Percentiles rank a stretch among this genome's conserved stretches.
Evolutionary conservation across 2,888 invertebrate genomes (phyloP).

Genomic region (Agrypnus murinus): DNA sequence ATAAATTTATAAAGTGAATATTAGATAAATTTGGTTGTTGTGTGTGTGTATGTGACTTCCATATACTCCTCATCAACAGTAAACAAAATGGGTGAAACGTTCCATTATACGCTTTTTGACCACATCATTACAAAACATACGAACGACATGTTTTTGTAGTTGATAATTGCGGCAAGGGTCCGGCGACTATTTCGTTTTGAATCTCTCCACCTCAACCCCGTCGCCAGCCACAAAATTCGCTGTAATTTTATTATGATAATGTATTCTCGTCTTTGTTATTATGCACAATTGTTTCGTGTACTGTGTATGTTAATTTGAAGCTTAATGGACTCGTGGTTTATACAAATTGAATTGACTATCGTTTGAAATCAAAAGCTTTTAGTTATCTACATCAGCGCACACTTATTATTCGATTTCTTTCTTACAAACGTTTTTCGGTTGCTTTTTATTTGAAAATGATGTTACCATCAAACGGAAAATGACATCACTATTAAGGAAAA

Average conservation of each 20-base stretch:
- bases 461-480: neutral
- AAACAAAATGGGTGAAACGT: slow-evolving; percentile 20
- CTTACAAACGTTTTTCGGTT: neutral
- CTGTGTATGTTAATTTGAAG: slow-evolving; percentile 22
- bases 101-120: slow-evolving; percentile 37
- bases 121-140: slow-evolving; percentile 39
- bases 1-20: neutral
- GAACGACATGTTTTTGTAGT: slow-evolving; percentile 37
- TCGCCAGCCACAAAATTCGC: slow-evolving; percentile 39
- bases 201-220: slow-evolving; percentile 28
- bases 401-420: slow-evolving; percentile 1
- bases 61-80: neutral
- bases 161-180: slow-evolving; percentile 25
- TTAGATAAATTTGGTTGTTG: too few species aligned
- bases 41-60: neutral
- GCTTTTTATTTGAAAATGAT: slow-evolving; percentile 1
- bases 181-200: slow-evolving; percentile 34
- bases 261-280: slow-evolving; percentile 42
- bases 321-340: slow-evolving; percentile 34
- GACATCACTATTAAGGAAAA: slow-evolving; percentile 1
- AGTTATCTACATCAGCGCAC: slow-evolving; percentile 7
- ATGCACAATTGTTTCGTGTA: slow-evolving; percentile 30
- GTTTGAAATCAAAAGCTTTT: slow-evolving; percentile 11
- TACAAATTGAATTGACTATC: slow-evolving; percentile 32
- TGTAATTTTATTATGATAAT: slow-evolving; percentile 45